Conservation (phyloP, 2,113 vertebrate genomes). For the Actinemys pallida region DNA sequence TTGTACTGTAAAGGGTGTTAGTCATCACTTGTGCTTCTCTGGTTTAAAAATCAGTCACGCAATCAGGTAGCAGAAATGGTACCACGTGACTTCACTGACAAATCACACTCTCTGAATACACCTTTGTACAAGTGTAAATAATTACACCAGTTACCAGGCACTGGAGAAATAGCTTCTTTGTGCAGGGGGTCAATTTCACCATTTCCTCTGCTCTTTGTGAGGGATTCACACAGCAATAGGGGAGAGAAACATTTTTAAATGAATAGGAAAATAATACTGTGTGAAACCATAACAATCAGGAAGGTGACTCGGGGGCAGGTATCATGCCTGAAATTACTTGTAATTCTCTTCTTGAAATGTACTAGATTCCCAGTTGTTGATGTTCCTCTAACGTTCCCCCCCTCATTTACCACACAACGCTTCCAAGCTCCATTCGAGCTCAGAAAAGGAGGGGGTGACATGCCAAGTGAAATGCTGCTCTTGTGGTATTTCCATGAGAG, state of each 20-base stretch:
- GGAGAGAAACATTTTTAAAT: neutral
- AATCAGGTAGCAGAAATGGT: neutral
- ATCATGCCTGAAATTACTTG: neutral
- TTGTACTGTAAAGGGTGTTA: conserved; percentile 1
- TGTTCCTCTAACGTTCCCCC: neutral
- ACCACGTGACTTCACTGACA: conserved; percentile 43
- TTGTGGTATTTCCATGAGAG: accelerated
- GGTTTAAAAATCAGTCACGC: neutral
- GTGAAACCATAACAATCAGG: neutral
- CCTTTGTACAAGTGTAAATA: neutral
- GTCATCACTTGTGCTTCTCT: conserved; percentile 56
- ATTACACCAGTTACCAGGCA: neutral
- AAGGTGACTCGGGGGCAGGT: neutral
- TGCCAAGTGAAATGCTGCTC: accelerated
- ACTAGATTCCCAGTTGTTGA: neutral
- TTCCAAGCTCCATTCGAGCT: neutral
- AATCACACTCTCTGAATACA: conserved; percentile 2
- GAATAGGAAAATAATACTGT: neutral
- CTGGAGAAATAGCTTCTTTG: neutral
- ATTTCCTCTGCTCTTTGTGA: neutral
- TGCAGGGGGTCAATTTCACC: neutral
- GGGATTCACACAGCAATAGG: neutral
- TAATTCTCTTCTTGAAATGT: neutral
- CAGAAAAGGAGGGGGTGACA: neutral
- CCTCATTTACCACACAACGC: neutral